phyloP scores from a whole-genome alignment of 64 coral and sea anemone genomes.

The Actinia tenebrosa region DNA sequence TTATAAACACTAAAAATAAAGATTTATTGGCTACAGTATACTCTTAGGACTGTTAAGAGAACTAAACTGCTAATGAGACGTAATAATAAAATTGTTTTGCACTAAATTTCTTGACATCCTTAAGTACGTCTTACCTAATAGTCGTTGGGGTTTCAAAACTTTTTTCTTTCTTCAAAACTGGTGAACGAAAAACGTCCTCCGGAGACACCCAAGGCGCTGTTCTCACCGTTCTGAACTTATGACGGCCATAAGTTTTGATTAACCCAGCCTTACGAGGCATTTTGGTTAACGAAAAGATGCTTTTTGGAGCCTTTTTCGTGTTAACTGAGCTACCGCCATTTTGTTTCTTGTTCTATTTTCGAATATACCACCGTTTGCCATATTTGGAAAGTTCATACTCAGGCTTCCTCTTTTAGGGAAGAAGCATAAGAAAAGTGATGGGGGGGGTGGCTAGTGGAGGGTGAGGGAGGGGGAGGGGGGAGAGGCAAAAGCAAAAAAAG shows the following conservation, averaged over 20 bases:
- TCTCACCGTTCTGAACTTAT: slow-evolving; percentile 47
- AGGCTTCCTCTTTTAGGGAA: neutral
- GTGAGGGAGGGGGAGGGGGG: no score
- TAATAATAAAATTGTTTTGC: no score
- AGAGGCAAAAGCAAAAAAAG: no score
- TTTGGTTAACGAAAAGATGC: neutral
- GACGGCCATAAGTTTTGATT: slow-evolving; percentile 60
- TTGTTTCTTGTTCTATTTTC: slow-evolving; percentile 21
- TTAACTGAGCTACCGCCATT: neutral
- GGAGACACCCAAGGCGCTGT: slow-evolving; percentile 45
- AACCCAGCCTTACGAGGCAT: slow-evolving; percentile 34
- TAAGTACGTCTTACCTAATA: neutral
- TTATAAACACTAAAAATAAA: no score
- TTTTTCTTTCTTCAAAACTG: slow-evolving; percentile 28
- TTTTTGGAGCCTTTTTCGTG: neutral
- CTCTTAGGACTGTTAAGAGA: neutral
- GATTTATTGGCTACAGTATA: no score
- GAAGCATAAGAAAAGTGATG: no score
- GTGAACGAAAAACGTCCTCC: slow-evolving; percentile 37
- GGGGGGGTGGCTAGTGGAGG: no score
- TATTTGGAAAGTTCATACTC: neutral
- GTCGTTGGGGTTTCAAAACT: slow-evolving; percentile 7
- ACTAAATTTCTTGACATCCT: no score
- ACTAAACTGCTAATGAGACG: no score
- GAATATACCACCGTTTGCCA: slow-evolving; percentile 49